Base-by-base conservation (phyloP, 2,888 invertebrate genomes). In the Volucella zonaria region DNA sequence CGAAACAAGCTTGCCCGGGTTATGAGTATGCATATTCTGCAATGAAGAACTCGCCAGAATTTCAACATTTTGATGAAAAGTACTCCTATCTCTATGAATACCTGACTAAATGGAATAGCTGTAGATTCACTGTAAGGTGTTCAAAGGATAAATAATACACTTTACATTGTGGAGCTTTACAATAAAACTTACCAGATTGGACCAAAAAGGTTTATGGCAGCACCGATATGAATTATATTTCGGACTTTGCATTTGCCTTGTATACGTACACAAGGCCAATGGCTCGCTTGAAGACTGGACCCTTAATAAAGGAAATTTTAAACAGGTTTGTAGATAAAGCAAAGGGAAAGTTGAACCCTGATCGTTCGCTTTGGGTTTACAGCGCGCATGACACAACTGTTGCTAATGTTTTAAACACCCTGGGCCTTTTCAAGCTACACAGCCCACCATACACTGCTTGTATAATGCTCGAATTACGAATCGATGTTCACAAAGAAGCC, bases 361-460 rank as follows among this genome's bases (percentile, higher is more conserved):
- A 93, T 86, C 92, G 94, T 18, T 95, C 95, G 87, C 87, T 97
- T 52, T 93, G 94, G 89, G 93, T 97, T 64, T 96, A 95, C 89
- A 96, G 96, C 82, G 96, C 93, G 0, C 97, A 98, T 88, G 97
- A 98, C 89, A 93, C 95, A 0, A 97, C 96, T 0, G 92, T 98
- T 12, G 95, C 95, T 0, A 95, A 94, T 88, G 88, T 97, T 45
- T 92, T 97, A 1, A 95, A 95, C 89, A 93, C 95, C 0, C 91
- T 98, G 23, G 94, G 94, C 12, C 87, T 96, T 14, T 97, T 94
- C 88, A 93, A 95, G 85, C 92, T 93, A 10, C 95, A 95, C 82
- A 94, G 94, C 87, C 96, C 96, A 0, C 94, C 94, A 0, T 96
- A 95, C 87, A 92, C 95, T 0, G 93, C 96, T 1, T 93, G 95